Base-by-base conservation (phyloP, 2,888 invertebrate species). In the Chloromyia formosa region DNA sequence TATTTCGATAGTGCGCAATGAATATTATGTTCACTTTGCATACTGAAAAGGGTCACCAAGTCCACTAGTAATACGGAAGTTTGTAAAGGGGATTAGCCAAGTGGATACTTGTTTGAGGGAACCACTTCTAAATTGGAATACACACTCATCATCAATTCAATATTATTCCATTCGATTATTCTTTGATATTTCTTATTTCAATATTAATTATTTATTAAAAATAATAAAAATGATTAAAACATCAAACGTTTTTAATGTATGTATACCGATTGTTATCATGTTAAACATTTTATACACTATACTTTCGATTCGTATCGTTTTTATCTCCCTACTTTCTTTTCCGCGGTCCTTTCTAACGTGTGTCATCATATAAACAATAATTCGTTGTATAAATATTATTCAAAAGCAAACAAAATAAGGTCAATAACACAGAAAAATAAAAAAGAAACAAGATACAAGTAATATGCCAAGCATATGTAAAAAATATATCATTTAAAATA, bases 371-470 rank as follows among this genome's bases (percentile, higher is more conserved):
- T 4, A 35, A 35, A 35, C 27, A 35, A 35, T 73, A 69, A 74
- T 76, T 76, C 76, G 76, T 76, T 76, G 76, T 74, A 75, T 76
- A 76, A 77, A 77, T 77, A 77, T 62, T 58, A 35, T 35, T 35
- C 7, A 2, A 7, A 2, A 35, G 27, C 27, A 35, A 35, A 35
- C 18, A 22, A 64, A 18, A 42, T n/a, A 75, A 64, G 10, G 27
- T 60, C 54, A 71, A 68, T 49, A 35, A 42, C 53, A 73, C 35
- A 53, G 22, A 49, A 49, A n/a, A 12, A 49, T 49, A 49, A 12
- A 35, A 35, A n/a, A 42, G 22, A 20, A 69, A 69, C 20, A 73
- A 73, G 68, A 23, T 35, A 68, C 64, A 66, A 18, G 27, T 4
- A 58, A 61, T 64, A 61, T n/a, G 60, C n/a, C n/a, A n/a, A 20